Evolutionary conservation across 2,888 invertebrate genomes (phyloP).

Genomic region (Phyllotreta cruciferae): DNA sequence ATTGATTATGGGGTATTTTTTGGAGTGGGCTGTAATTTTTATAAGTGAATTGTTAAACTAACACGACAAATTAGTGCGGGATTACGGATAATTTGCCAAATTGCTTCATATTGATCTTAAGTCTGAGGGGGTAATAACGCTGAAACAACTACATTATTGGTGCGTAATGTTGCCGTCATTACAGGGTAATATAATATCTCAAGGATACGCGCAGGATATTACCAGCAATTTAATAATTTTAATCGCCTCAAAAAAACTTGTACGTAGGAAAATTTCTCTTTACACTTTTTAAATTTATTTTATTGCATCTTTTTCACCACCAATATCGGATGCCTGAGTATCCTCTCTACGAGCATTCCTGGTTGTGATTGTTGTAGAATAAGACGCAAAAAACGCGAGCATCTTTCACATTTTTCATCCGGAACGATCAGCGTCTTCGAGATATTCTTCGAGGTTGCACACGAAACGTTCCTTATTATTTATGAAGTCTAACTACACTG

Average conservation of each 20-base stretch:
- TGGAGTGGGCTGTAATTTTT: constrained; percentile 4
- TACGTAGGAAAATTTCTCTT: too few relatives aligned
- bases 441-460: constrained; percentile 38
- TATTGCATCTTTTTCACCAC: too few relatives aligned
- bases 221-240: too few relatives aligned
- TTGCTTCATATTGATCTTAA: constrained; percentile 10
- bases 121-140: background rate
- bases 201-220: too few relatives aligned
- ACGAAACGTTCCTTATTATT: constrained; percentile 49
- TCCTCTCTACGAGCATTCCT: too few relatives aligned
- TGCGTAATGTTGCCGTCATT: background rate
- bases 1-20: constrained; percentile 19
- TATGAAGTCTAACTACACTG: constrained; percentile 45
- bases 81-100: constrained; percentile 12
- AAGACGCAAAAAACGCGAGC: constrained; percentile 14
- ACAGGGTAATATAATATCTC: background rate
- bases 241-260: too few relatives aligned
- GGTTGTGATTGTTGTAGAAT: too few relatives aligned
- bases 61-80: constrained; percentile 12
- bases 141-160: constrained; percentile 9
- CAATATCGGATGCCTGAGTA: too few relatives aligned
- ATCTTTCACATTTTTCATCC: constrained; percentile 28
- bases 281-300: too few relatives aligned
- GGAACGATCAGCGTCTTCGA: constrained; percentile 44
- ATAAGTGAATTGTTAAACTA: constrained; percentile 14